phyloP scores from a whole-genome alignment of 92 coral and sea anemone species.

The Anthopleura xanthogrammica region DNA sequence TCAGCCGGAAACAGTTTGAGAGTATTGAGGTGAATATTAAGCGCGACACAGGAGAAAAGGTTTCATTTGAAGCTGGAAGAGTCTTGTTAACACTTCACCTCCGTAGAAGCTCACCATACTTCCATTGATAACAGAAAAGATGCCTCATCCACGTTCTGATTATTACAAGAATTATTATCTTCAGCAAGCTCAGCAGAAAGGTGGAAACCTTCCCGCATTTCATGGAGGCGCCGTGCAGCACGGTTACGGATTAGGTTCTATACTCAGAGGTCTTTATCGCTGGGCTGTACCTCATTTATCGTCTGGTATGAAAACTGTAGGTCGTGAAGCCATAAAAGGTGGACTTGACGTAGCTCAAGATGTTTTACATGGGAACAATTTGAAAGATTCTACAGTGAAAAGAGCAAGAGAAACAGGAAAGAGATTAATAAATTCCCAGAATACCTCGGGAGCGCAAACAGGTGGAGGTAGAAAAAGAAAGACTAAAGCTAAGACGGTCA shows the following conservation, averaged over 20 bases:
- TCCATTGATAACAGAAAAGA: neutral
- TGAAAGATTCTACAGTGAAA: neutral
- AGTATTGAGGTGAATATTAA: constrained; percentile 53
- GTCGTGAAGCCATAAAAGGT: constrained; percentile 17
- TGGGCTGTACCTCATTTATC: constrained; percentile 33
- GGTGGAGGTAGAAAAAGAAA: constrained; percentile 43
- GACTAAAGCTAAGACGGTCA: constrained; percentile 20
- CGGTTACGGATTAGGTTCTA: constrained; percentile 45
- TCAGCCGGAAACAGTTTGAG: constrained; percentile 39
- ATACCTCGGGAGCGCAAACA: constrained; percentile 18
- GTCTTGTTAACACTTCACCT: constrained; percentile 28
- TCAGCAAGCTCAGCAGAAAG: constrained; percentile 12
- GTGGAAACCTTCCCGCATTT: constrained; percentile 28
- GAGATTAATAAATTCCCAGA: constrained; percentile 12
- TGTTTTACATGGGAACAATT: constrained; percentile 27
- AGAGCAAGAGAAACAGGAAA: constrained; percentile 3
- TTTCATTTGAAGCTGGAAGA: constrained; percentile 53
- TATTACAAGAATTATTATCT: constrained; percentile 16
- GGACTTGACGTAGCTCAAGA: constrained; percentile 32
- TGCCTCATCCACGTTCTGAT: constrained; percentile 11
- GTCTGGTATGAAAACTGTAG: constrained; percentile 35
- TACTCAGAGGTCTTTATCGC: constrained; percentile 35
- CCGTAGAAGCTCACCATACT: constrained; percentile 16
- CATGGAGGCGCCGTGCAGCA: constrained; percentile 20
- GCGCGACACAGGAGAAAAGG: constrained; percentile 47